Conservation (phyloP, 2,888 invertebrate species). For the Chymomyza fuscimana region DNA sequence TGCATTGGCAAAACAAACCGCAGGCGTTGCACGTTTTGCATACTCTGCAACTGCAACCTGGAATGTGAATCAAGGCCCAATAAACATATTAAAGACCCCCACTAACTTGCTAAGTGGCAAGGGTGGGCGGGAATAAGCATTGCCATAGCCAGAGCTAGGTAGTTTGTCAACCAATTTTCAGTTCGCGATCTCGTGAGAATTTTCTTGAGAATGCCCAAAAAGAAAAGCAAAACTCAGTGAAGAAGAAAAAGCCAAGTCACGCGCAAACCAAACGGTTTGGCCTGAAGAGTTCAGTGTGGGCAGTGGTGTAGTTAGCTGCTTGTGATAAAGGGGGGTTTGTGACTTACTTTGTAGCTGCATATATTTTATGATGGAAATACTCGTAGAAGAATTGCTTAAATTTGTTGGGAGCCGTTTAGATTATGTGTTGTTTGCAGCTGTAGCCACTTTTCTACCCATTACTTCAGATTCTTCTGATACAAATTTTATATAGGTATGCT, state of each 20-base stretch:
- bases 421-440: no score
- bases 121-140: neutral
- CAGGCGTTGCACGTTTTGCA: conserved; percentile 59
- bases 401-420: no score
- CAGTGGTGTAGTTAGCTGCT: no score
- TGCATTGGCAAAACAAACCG: conserved; percentile 38
- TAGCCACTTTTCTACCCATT: no score
- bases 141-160: conserved; percentile 3
- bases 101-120: neutral
- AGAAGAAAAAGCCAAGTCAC: conserved; percentile 64
- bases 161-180: conserved; percentile 69
- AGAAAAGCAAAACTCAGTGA: neutral
- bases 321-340: no score
- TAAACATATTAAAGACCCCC: conserved; percentile 61
- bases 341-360: no score
- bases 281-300: conserved; percentile 43
- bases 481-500: no score
- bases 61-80: conserved; percentile 30
- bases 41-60: neutral
- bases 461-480: no score
- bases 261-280: conserved; percentile 55
- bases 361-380: no score
- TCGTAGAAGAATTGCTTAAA: no score
- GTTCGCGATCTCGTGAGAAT: conserved; percentile 63
- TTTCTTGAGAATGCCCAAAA: conserved; percentile 35